phyloP scores from a whole-genome alignment of 2,888 invertebrate genomes.

The Scrobipalpa atriplicella region DNA sequence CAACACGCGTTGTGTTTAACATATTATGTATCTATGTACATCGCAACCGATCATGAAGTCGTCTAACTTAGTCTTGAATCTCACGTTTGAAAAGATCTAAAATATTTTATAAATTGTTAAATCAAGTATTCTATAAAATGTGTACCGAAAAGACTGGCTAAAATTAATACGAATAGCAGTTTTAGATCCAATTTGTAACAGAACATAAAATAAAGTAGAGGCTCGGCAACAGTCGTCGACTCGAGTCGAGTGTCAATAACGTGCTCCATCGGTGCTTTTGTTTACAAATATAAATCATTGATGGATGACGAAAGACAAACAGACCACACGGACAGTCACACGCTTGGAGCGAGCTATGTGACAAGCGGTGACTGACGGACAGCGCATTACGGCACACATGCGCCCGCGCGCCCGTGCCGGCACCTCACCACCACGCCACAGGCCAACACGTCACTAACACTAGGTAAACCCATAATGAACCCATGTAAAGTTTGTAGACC shows the following conservation, averaged over 20 bases:
- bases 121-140: no score
- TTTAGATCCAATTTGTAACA: not conserved
- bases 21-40: not conserved
- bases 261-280: constrained; percentile 45
- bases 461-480: not conserved
- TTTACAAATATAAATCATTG: constrained; percentile 61
- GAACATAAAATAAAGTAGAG: not conserved
- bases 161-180: not conserved
- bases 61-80: not conserved
- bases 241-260: not conserved
- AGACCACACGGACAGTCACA: constrained; percentile 46
- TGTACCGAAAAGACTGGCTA: no score
- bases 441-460: not conserved
- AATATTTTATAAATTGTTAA: not conserved
- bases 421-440: not conserved
- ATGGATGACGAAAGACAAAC: constrained; percentile 39
- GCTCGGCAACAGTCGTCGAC: not conserved
- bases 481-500: not conserved
- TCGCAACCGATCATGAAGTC: not conserved
- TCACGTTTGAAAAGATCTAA: not conserved
- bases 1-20: constrained; percentile 48
- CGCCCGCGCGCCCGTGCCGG: not conserved
- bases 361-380: constrained; percentile 32
- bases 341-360: constrained; percentile 40
- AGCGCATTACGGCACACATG: not conserved